phyloP scores from a whole-genome alignment of 2,797 vertebrate species.

The Nyctibius grandis region DNA sequence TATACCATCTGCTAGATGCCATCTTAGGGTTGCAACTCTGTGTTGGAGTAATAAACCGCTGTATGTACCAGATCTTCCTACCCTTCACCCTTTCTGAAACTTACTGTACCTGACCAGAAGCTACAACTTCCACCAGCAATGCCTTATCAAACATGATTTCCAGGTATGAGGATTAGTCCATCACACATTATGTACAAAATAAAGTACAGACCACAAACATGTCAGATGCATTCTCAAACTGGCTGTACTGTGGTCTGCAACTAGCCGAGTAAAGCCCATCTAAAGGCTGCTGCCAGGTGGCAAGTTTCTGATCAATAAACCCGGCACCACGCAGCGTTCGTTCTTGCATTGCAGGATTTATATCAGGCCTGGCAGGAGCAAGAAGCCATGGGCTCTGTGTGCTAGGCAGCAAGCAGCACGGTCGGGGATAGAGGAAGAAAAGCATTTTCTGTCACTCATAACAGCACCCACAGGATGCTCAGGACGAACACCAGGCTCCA shows the following conservation, averaged over 20 bases:
- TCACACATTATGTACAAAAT: neutral
- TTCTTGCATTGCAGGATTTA: neutral
- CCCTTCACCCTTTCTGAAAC: neutral
- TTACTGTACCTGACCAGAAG: neutral
- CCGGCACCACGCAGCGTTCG: accelerated
- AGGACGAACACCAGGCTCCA: neutral
- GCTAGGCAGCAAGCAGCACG: neutral
- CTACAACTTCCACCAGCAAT: neutral
- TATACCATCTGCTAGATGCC: conserved; percentile 6
- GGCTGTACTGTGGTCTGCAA: neutral
- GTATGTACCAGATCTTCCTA: neutral
- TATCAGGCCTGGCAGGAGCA: neutral
- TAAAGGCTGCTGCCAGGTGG: neutral
- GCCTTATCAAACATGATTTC: neutral
- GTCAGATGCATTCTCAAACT: neutral
- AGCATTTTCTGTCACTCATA: neutral
- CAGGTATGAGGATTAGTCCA: conserved; percentile 36
- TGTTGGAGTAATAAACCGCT: neutral
- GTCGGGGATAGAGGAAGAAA: neutral
- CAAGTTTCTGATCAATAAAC: neutral
- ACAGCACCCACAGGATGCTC: neutral
- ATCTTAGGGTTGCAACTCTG: neutral
- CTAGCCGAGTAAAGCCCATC: neutral
- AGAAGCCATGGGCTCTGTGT: neutral
- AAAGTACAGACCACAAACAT: neutral